Base-by-base conservation (phyloP, 64 coral and sea anemone genomes). In the Orbicella faveolata region DNA sequence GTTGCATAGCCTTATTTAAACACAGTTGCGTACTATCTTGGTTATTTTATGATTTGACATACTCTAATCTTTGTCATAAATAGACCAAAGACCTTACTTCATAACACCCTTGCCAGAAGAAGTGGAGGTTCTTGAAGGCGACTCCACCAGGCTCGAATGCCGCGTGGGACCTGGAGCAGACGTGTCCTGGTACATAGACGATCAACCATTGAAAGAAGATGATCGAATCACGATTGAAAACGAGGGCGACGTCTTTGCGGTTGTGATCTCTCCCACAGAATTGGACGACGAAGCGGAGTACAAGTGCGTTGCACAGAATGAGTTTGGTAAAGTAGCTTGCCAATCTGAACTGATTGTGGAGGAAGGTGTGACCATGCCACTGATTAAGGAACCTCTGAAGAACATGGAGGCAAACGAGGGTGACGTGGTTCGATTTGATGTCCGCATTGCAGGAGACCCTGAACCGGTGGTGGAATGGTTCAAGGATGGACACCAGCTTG, bases 391-490 rank as follows among this genome's bases (percentile, higher is more conserved):
- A 76, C 88, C 88, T 52, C 86, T 96, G 5, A 67, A 80, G 15
- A 61, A 79, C n/a, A 12, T 91, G 69, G 91, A 96, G 33, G 88
- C 77, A 13, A 92, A 90, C 62, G 88, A 93, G 57, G 95, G 95
- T n/a, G 95, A 93, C 26, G 74, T 93, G 12, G 57, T 96, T 19
- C 76, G 83, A 21, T 96, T 96, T 73, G 95, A 96, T 74, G 90
- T 96, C 18, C 68, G 72, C 4, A 89, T 96, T 19, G 73, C 87
- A 0, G 95, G 95, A 7, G 86, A 96, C 30, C 95, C 95, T 26
- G 95, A 93, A 59, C 95, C 95, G 34, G 77, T 96, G 21, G 88
- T 96, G 44, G 95, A 96, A 37, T 96, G 95, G 95, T 96, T 96
- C 78, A 96, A 90, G 81, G 81, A 88, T 54, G 92, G 84, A 63